Percentiles rank a stretch among this genome's conserved stretches.
Evolutionary conservation across 2,888 invertebrate genomes (phyloP).

Genomic region (Cremastobaeus sp.): DNA sequence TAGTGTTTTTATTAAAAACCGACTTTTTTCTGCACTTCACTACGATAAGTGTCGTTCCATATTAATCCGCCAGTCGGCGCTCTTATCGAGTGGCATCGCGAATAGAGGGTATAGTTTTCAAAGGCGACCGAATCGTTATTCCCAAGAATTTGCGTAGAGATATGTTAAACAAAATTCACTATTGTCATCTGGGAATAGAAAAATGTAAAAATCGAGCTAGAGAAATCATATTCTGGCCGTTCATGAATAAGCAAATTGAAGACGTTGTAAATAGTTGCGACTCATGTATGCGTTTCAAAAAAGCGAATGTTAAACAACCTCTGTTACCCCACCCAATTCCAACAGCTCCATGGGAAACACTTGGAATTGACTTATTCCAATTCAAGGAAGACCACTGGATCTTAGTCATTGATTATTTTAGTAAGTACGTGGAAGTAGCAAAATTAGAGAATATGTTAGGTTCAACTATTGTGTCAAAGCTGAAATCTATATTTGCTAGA

Average conservation of each 20-base stretch:
- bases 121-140: conserved; percentile 49
- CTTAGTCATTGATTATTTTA: conserved; percentile 57
- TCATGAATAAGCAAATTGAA: conserved; percentile 62
- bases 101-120: conserved; percentile 55
- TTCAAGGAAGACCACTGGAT: conserved; percentile 42
- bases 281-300: conserved; percentile 46
- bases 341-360: conserved; percentile 44
- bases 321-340: conserved; percentile 48
- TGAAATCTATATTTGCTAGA: conserved; percentile 49
- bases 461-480: conserved; percentile 22
- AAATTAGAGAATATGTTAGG: conserved; percentile 37
- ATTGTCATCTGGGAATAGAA: conserved; percentile 64
- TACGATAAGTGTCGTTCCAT: too few relatives aligned
- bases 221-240: conserved; percentile 64
- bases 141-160: conserved; percentile 58
- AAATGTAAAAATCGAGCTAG: conserved; percentile 62
- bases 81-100: too few relatives aligned
- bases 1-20: too few relatives aligned
- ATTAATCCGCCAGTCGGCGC: too few relatives aligned
- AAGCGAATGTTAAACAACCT: conserved; percentile 39
- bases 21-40: too few relatives aligned
- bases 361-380: conserved; percentile 57
- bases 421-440: conserved; percentile 54
- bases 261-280: conserved; percentile 54
- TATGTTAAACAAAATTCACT: conserved; percentile 63